phyloP scores from a whole-genome alignment of 2,113 vertebrate genomes.

The Actinemys pallida region DNA sequence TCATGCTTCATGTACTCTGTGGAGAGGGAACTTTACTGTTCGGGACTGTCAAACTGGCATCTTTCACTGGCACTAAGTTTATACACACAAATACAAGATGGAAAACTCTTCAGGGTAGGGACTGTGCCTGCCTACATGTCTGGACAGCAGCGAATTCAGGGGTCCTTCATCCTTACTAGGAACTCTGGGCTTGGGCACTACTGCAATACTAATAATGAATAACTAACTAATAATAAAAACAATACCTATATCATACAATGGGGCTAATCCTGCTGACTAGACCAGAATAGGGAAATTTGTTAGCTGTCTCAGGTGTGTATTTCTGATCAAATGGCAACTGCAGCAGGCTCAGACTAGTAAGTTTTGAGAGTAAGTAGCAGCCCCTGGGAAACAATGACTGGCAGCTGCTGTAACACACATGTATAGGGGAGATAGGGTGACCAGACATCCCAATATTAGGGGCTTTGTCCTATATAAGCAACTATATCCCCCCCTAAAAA shows the following conservation, averaged over 20 bases:
- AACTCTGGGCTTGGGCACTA: not conserved
- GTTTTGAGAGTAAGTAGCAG: rapidly evolving
- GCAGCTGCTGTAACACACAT: not conserved
- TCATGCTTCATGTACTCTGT: not conserved
- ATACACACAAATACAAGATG: not conserved
- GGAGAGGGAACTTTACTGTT: not conserved
- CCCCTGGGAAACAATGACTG: not conserved
- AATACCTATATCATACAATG: not conserved
- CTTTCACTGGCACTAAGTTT: not conserved
- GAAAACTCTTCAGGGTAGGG: not conserved
- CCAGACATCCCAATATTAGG: not conserved
- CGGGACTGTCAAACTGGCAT: not conserved
- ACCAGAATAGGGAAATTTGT: not conserved
- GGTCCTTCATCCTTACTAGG: not conserved
- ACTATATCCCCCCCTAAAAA: no score
- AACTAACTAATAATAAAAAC: not conserved
- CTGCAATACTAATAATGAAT: not conserved
- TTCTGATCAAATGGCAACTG: not conserved
- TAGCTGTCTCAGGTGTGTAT: rapidly evolving
- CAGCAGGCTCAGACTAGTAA: not conserved
- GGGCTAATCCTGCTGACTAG: not conserved
- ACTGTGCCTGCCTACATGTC: not conserved
- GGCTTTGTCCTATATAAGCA: no score
- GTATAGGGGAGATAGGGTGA: not conserved
- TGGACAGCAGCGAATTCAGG: not conserved